Percentiles rank a stretch among this genome's conserved stretches.
Evolutionary conservation across 2,113 vertebrate species (phyloP).

Genomic region (Catharus fuscescens): DNA sequence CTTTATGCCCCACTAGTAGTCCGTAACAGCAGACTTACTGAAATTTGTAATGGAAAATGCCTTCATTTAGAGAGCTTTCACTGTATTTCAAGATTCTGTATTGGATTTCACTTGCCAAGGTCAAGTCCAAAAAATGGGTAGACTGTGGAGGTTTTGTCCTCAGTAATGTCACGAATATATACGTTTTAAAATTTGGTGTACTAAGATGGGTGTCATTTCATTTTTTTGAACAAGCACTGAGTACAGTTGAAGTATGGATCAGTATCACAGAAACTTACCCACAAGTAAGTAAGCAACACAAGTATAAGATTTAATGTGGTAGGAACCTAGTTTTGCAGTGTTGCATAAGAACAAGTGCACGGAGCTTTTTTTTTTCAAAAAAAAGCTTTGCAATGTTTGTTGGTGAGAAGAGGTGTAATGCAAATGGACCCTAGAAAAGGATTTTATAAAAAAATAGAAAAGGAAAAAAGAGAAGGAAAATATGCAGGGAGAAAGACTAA

Average conservation of each 20-base stretch:
- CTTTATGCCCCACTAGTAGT: not conserved
- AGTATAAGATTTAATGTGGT: not conserved
- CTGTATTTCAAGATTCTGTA: not conserved
- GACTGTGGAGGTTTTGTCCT: not conserved
- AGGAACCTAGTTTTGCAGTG: fast-evolving
- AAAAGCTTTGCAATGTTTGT: not conserved
- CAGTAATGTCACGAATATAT: not conserved
- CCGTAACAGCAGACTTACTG: not conserved
- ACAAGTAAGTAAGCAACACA: not conserved
- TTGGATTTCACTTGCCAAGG: not conserved
- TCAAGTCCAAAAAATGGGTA: not conserved
- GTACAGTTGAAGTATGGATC: not conserved
- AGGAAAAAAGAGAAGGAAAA: fast-evolving
- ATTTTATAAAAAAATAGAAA: fast-evolving
- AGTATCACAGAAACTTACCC: not conserved
- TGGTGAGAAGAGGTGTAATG: not conserved
- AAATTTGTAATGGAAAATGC: not conserved
- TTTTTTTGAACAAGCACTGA: not conserved
- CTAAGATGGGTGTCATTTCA: not conserved
- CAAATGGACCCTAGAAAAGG: not conserved
- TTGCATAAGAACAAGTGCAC: not conserved
- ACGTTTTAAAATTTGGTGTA: not conserved
- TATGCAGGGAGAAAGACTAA: fast-evolving
- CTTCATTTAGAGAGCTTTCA: not conserved
- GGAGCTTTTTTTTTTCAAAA: not conserved